phyloP scores from a whole-genome alignment of 2,888 invertebrate genomes.

The Thera britannica region DNA sequence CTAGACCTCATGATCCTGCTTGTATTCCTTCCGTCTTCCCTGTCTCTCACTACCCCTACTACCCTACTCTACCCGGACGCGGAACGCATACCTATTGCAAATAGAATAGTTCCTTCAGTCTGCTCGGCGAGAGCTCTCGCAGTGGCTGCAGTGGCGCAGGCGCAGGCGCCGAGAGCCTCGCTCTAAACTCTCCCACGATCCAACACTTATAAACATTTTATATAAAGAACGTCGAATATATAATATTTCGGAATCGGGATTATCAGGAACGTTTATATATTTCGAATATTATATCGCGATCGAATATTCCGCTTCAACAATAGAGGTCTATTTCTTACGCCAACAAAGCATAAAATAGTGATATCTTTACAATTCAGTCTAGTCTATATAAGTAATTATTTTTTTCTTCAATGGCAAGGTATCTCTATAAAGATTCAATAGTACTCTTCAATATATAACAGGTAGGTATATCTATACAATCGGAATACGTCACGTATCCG shows the following conservation, averaged over 20 bases:
- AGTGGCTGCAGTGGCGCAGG: constrained; percentile 38
- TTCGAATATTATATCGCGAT: constrained; percentile 64
- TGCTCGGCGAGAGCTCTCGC: constrained; percentile 24
- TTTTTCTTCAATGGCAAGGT: constrained; percentile 82
- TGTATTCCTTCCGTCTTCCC: constrained; percentile 6
- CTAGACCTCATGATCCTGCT: constrained; percentile 11
- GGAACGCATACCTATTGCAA: constrained; percentile 8
- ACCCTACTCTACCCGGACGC: constrained; percentile 10
- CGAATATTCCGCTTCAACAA: constrained; percentile 74
- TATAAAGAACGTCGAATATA: constrained; percentile 73
- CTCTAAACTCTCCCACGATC: constrained; percentile 62
- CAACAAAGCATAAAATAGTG: constrained; percentile 85
- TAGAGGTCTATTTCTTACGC: constrained; percentile 79
- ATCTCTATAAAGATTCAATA: constrained; percentile 84
- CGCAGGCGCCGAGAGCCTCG: constrained; percentile 47
- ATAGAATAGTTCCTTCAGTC: constrained; percentile 28
- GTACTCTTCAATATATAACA: constrained; percentile 82
- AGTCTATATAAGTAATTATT: constrained; percentile 81
- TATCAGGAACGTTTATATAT: constrained; percentile 72
- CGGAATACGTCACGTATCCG: constrained; percentile 78
- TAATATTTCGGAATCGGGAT: constrained; percentile 67
- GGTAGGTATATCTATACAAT: constrained; percentile 82
- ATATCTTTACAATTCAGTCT: constrained; percentile 85
- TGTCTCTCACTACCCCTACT: not conserved
- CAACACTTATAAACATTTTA: constrained; percentile 63